Base-by-base conservation (phyloP, 2,888 invertebrate genomes). In the Temnothorax rugatulus region DNA sequence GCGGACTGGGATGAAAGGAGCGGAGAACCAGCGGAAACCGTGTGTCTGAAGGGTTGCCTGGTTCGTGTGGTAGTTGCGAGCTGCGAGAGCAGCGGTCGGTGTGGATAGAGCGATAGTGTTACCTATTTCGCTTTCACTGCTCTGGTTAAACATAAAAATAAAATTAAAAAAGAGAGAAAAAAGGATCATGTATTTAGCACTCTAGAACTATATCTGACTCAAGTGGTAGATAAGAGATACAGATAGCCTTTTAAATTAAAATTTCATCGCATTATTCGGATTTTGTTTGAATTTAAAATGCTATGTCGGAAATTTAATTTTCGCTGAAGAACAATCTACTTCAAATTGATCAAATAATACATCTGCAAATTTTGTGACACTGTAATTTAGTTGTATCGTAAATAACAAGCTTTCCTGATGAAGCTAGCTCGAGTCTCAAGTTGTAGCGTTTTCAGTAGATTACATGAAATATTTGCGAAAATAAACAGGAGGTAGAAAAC, bases 41-140 rank as follows among this genome's bases (percentile, higher is more conserved):
- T 82, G 88, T 83, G 84, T 85, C 89, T 88, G 90, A 89, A 90
- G 87, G 87, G 91, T 85, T 84, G 88, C 84, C 63, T 54, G 69
- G 81, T 82, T 81, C 77, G 77, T 83, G 84, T 82, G 84, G 63
- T 82, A 83, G 86, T 84, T 82, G 69, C 84, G 82, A 83, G 86
- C 85, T 82, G 69, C 84, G 86, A 89, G 89, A 90, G 86, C 86
- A 86, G 84, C 73, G 25, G 76, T 41, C 76, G 82, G 66, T 73
- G 61, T 71, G 84, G 79, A 86, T 86, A 82, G 85, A 86, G 84
- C 64, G 85, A 89, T 89, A 85, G 85, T 34, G 34, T 83, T 84
- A 75, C 66, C 44, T 77, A 64, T 54, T 83, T 81, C 52, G 64
- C 57, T 54, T 59, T 29, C 81, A 59, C 29, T 44, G 25, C 57